Base-by-base conservation (phyloP, 2,888 invertebrate species). In the Erpobdella octoculata region DNA sequence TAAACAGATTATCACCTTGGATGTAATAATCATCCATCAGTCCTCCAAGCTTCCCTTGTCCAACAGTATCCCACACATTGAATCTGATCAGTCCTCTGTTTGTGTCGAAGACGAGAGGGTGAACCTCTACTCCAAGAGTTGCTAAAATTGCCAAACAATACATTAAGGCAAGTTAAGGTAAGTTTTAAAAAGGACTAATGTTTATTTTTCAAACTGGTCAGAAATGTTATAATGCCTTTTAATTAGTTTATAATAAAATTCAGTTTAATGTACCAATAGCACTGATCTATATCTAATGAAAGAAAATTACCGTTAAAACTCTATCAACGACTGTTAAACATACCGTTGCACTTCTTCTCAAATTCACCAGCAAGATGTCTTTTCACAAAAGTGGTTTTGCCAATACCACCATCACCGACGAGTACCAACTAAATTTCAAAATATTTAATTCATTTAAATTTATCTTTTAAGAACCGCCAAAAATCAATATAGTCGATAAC, bases 11-110 rank as follows among this genome's bases (percentile, higher is more conserved):
- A 8, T 62, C 89, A 86, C 96, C 97, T 87, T 98, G 96, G 83
- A 98, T 98, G 84, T 98, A 98, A 81, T 98, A 99, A 72, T 97
- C 98, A 85, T 99, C 98, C 80, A 98, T 88, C 1, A 98, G 88
- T 48, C 98, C 98, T 77, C 98, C 98, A 82, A 98, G 98, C 83
- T 99, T 99, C 84, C 99, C 98, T 83, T 98, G 97, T 21, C 97
- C 97, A 76, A 97, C 97, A 15, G 97, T 98, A 82, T 97, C 97
- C 97, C 97, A 98, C 0, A 99, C 97, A 81, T 99, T 99, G 86
- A 97, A 99, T 78, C 93, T 88, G 79, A 98, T 96, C 46, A 93
- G 89, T 5, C 98, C 98, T 82, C 98, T 88, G 84, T 92, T 97
- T 73, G 98, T 99, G 86, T 97, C 93, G 86, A 98, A 99, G 70